Conservation (phyloP, 2,797 vertebrate species). For the Balearica regulorum region DNA sequence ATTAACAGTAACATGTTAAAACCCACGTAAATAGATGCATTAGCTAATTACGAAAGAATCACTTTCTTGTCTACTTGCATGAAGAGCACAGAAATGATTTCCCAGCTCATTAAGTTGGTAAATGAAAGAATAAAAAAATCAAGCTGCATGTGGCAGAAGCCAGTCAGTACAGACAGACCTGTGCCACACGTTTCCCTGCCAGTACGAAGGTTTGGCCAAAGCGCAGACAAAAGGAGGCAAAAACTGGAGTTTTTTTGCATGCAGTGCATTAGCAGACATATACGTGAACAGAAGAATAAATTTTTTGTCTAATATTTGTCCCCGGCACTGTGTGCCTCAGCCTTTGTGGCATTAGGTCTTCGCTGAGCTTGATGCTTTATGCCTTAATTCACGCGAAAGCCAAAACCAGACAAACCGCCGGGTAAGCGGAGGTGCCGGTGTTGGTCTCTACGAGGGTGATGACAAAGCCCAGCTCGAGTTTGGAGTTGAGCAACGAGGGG, state of each 20-base stretch:
- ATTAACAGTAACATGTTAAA: background rate
- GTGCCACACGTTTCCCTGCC: background rate
- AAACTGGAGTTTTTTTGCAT: background rate
- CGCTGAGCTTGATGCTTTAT: background rate
- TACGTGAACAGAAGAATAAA: background rate
- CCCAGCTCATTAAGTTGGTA: slow-evolving; percentile 27
- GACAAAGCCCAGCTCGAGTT: background rate
- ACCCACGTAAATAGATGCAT: background rate
- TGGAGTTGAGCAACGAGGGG: background rate
- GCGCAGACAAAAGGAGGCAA: background rate
- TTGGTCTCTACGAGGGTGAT: background rate
- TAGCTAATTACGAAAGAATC: slow-evolving; percentile 20
- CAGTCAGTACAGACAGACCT: background rate
- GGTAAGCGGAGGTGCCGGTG: fast-evolving
- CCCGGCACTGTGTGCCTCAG: background rate
- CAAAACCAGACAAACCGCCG: background rate
- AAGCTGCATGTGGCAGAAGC: background rate
- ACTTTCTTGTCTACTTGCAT: background rate
- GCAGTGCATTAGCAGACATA: background rate
- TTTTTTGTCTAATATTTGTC: background rate
- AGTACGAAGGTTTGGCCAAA: background rate
- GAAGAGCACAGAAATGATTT: slow-evolving; percentile 27
- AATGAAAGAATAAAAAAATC: background rate
- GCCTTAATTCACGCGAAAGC: background rate
- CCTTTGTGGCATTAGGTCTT: background rate